Percentiles rank a stretch among this genome's conserved stretches.
These are phyloP conservation scores for Montifringilla adamsi DNA, from an alignment of 2,113 vertebrate species.

Conservation along the genomic window DNA sequence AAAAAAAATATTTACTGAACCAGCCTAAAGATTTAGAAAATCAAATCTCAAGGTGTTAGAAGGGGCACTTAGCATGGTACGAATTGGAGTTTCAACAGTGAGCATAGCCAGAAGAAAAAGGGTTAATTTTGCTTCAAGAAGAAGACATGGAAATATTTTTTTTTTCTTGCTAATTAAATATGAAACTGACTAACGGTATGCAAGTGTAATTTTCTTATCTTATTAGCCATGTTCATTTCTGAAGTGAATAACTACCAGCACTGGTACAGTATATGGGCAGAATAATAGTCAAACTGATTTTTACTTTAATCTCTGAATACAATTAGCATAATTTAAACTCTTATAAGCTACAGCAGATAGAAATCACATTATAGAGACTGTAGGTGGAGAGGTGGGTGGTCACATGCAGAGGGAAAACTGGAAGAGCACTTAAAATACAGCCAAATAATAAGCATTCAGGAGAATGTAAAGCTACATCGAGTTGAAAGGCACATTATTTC, in stretches of 20 bases:
- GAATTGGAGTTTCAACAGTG: background rate
- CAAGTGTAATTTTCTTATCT: slow-evolving; percentile 75
- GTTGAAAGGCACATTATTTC: slow-evolving; percentile 31
- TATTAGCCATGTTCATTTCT: slow-evolving; percentile 74
- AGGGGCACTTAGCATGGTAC: background rate
- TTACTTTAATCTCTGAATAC: slow-evolving; percentile 74
- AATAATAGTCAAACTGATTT: slow-evolving; percentile 72
- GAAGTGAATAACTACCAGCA: slow-evolving; percentile 71
- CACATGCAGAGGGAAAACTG: slow-evolving; percentile 68
- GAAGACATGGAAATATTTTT: slow-evolving; percentile 48
- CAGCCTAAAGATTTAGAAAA: background rate
- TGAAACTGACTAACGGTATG: slow-evolving; percentile 62
- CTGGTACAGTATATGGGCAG: slow-evolving; percentile 60
- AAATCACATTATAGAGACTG: slow-evolving; percentile 75
- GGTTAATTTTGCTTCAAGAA: slow-evolving; percentile 53
- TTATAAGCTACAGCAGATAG: slow-evolving; percentile 74
- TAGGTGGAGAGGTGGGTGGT: slow-evolving; percentile 78
- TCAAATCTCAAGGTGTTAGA: background rate
- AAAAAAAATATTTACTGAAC: background rate
- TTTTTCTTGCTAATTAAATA: slow-evolving; percentile 61
- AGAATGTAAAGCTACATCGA: slow-evolving; percentile 36
- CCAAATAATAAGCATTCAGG: slow-evolving; percentile 65
- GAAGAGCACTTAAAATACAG: slow-evolving; percentile 71
- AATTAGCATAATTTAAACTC: slow-evolving; percentile 77
- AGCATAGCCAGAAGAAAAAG: background rate